Evolutionary conservation across 2,888 invertebrate genomes (phyloP), one percentile per base, ranked within the genome.

Genomic region (Zygaena filipendulae): DNA sequence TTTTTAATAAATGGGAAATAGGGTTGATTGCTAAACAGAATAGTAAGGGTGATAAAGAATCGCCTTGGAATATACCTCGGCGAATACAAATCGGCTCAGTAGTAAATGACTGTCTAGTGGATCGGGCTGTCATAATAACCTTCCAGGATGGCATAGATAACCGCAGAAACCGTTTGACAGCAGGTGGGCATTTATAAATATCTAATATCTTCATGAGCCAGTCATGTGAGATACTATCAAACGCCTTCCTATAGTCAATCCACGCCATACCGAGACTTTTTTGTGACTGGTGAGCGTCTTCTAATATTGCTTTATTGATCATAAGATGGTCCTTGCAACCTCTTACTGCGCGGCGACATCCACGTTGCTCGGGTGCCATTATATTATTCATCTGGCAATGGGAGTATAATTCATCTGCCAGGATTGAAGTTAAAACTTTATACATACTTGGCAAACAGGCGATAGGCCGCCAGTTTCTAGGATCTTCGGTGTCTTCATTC

Each of bases 1-100:
- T n/a, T n/a, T n/a, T n/a, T 5, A 40, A 26, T 9, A 40, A 25
- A 9, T 23, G 23, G 3, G 38, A 41, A 2, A 41, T 2, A 2
- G 41, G 41, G 12, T 41, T 43, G 2, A 40, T 21, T 2, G 21
- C 36, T 13, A 37, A 11, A 20, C 37, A 38, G 10, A 42, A 40
- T 3, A 38, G 23, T 2, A 40, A 12, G 7, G 36, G 35, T 9
- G 33, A 33, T 3, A 37, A 16, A 1, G 28, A 33, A 13, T 33
- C 30, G 4, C 26, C 34, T 14, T 34, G 32, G 11, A 37, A 37
- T 19, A 30, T 31, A 6, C 37, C 40, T 2, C 35, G 22, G 3
- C 14, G 8, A n/a, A 38, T 22, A 2, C 13, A 11, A 16, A 38
- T 38, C 3, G 33, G 29, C 1, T 33, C 29, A 12, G 33, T 36